Conservation (phyloP, 2,113 vertebrate species). For the Elephas maximus region DNA sequence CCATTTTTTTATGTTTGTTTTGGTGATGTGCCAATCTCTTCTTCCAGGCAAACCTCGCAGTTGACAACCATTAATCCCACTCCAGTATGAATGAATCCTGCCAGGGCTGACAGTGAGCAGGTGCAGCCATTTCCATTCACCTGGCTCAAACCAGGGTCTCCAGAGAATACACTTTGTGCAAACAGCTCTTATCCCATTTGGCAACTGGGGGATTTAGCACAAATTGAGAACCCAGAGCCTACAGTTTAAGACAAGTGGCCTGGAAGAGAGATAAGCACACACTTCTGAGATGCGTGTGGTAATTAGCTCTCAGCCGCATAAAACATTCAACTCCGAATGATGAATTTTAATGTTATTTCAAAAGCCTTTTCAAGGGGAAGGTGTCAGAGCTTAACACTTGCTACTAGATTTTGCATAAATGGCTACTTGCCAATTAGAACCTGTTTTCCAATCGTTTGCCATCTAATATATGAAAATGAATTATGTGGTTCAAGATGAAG, state of each 20-base stretch:
- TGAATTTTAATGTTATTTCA: slow-evolving; percentile 85
- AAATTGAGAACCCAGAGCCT: slow-evolving; percentile 41
- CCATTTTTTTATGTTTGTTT: not conserved
- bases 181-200: slow-evolving; percentile 69
- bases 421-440: slow-evolving; percentile 60
- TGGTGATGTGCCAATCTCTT: not conserved
- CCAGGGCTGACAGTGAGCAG: slow-evolving; percentile 49
- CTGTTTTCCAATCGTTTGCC: slow-evolving; percentile 68
- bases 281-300: slow-evolving; percentile 59
- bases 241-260: slow-evolving; percentile 74
- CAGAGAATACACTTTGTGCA: slow-evolving; percentile 1
- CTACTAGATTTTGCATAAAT: slow-evolving; percentile 74
- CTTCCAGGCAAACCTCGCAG: slow-evolving; percentile 1
- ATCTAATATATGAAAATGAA: slow-evolving; percentile 79
- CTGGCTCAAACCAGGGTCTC: slow-evolving; percentile 55
- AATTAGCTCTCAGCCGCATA: slow-evolving; percentile 75
- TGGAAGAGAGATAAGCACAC: slow-evolving; percentile 73
- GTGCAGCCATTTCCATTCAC: slow-evolving; percentile 55
- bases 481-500: slow-evolving; percentile 76
- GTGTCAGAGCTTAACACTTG: slow-evolving; percentile 76
- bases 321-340: slow-evolving; percentile 74
- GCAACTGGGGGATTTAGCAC: slow-evolving; percentile 18
- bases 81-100: slow-evolving; percentile 23
- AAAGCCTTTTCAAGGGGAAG: slow-evolving; percentile 78
- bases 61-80: not conserved